phyloP scores from a whole-genome alignment of 2,888 invertebrate genomes.

The Penaeus monodon region DNA sequence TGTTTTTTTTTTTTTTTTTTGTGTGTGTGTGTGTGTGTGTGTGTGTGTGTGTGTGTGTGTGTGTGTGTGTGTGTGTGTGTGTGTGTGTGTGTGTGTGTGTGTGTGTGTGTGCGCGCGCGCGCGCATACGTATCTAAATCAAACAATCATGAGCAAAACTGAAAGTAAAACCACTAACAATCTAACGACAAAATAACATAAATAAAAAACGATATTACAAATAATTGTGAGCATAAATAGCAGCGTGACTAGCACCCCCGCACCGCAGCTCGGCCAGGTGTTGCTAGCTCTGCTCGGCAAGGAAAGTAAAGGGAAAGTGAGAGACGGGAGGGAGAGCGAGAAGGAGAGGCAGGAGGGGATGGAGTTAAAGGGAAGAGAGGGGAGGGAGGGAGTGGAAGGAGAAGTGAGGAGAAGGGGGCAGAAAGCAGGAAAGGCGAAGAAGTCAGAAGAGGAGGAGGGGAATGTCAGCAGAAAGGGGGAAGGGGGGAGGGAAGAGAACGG shows the following conservation, averaged over 20 bases:
- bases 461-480: not conserved
- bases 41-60: conserved; percentile 14
- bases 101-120: no score
- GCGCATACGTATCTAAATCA: no score
- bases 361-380: not conserved
- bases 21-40: conserved; percentile 13
- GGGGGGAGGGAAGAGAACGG: not conserved
- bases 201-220: no score
- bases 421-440: not conserved
- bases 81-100: not conserved
- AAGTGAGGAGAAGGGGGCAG: not conserved
- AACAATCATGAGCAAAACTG: no score
- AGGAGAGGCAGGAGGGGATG: not conserved
- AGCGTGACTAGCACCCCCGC: no score
- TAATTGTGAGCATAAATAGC: no score
- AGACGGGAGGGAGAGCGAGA: not conserved
- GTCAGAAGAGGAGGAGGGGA: not conserved
- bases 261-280: not conserved
- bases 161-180: no score
- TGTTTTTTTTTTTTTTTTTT: no score
- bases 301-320: not conserved
- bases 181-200: no score
- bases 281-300: not conserved
- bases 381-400: not conserved
- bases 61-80: not conserved